Conservation (phyloP, 1,140 invertebrate genomes). For the Drosophila guanche region DNA sequence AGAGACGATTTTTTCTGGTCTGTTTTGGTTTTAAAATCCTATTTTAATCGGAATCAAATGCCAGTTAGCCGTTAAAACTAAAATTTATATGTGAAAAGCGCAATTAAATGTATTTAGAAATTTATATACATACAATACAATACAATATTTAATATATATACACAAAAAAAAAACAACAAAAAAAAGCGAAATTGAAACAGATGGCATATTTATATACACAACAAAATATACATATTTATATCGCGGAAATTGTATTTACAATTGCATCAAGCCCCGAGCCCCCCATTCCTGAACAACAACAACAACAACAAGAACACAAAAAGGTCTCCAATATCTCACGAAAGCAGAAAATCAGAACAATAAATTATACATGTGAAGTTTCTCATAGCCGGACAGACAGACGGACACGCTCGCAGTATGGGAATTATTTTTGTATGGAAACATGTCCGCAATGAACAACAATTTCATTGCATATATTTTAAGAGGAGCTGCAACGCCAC, state of each 20-base stretch:
- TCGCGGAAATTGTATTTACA: constrained; percentile 73
- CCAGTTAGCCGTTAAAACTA: constrained; percentile 68
- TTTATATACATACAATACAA: constrained; percentile 64
- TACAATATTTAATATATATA: constrained; percentile 50
- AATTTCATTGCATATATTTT: too few species aligned
- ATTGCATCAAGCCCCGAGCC: constrained; percentile 43
- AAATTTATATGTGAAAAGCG: constrained; percentile 69
- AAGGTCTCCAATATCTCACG: not conserved
- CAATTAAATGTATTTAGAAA: constrained; percentile 78
- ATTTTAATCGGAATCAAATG: constrained; percentile 54
- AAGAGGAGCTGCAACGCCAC: too few species aligned
- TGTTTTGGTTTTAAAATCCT: constrained; percentile 44
- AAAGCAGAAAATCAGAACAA: constrained; percentile 4
- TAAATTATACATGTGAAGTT: constrained; percentile 1
- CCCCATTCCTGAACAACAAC: constrained; percentile 12
- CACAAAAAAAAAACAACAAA: not conserved
- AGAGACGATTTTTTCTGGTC: constrained; percentile 45
- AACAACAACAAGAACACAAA: constrained; percentile 21
- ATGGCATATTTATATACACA: constrained; percentile 68
- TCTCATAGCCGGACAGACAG: too few species aligned
- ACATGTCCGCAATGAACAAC: too few species aligned
- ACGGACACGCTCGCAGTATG: too few species aligned
- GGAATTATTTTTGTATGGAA: too few species aligned
- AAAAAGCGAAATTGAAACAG: constrained; percentile 50
- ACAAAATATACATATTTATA: constrained; percentile 59